Percentiles rank a stretch among this genome's conserved stretches.
These are phyloP conservation scores for Phthorimaea operculella DNA, from an alignment of 1,140 invertebrate genomes.

Conservation along the genomic window DNA sequence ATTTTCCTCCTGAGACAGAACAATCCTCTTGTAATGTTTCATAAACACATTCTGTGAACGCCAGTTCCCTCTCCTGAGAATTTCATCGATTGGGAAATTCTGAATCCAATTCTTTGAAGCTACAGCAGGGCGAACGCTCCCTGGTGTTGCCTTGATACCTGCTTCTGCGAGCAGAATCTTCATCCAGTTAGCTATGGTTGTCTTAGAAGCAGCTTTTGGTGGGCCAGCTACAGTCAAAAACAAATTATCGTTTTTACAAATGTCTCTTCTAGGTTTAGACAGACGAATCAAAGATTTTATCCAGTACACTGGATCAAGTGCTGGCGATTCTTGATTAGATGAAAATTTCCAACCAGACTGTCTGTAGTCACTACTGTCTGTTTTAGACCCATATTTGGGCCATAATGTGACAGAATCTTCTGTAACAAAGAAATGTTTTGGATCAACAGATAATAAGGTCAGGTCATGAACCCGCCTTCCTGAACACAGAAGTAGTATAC, in stretches of 20 bases:
- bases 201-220: not conserved
- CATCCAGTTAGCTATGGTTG: not conserved
- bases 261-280: not conserved
- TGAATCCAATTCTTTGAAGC: constrained; percentile 6
- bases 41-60: constrained; percentile 3
- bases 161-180: constrained; percentile 1
- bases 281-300: not conserved
- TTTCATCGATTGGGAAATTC: constrained; percentile 4
- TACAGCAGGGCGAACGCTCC: constrained; percentile 2
- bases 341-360: not conserved
- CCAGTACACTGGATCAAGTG: not conserved
- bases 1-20: not conserved
- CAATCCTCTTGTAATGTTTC: not conserved
- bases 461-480: not conserved
- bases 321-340: not conserved
- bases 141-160: constrained; percentile 6
- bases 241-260: not conserved
- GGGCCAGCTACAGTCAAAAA: not conserved
- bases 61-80: constrained; percentile 3
- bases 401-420: not conserved
- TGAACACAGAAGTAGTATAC: not conserved
- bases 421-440: not conserved
- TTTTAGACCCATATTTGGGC: no score
- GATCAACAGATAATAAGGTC: not conserved
- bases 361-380: not conserved